phyloP scores from a whole-genome alignment of 2,888 invertebrate genomes.

The Blastobasis lacticolella region DNA sequence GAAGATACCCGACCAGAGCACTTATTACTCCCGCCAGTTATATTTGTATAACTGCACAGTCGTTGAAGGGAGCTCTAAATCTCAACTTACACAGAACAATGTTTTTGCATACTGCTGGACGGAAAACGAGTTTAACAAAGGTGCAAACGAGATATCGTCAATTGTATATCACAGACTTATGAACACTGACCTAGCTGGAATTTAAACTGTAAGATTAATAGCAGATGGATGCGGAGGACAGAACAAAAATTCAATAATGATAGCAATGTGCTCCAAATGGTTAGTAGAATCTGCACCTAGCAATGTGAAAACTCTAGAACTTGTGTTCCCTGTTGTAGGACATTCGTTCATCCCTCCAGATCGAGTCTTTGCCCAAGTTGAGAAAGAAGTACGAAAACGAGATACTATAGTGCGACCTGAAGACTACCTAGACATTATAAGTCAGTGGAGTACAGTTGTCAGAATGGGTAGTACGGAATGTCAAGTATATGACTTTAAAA shows the following conservation, averaged over 20 bases:
- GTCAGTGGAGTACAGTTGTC: background rate
- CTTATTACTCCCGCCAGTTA: constrained; percentile 31
- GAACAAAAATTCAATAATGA: constrained; percentile 11
- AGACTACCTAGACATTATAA: background rate
- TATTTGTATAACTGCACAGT: constrained; percentile 33
- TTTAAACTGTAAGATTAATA: constrained; percentile 12
- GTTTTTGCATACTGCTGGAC: constrained; percentile 23
- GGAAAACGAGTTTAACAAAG: constrained; percentile 16
- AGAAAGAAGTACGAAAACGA: constrained; percentile 1
- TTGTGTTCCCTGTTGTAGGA: constrained; percentile 1
- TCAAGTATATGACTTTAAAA: background rate
- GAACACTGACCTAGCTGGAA: constrained; percentile 10
- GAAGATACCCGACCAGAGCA: constrained; percentile 25
- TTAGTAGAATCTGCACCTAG: background rate
- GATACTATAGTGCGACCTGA: background rate
- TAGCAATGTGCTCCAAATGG: constrained; percentile 5
- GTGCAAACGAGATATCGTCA: constrained; percentile 16
- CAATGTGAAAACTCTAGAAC: background rate
- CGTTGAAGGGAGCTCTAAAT: constrained; percentile 25
- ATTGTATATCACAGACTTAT: constrained; percentile 12
- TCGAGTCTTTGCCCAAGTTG: background rate
- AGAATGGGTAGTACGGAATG: background rate
- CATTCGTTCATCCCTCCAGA: constrained; percentile 3
- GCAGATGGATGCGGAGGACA: constrained; percentile 12
- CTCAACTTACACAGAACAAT: constrained; percentile 16